Conservation (phyloP, 2,113 vertebrate species). For the Prunella fulvescens region DNA sequence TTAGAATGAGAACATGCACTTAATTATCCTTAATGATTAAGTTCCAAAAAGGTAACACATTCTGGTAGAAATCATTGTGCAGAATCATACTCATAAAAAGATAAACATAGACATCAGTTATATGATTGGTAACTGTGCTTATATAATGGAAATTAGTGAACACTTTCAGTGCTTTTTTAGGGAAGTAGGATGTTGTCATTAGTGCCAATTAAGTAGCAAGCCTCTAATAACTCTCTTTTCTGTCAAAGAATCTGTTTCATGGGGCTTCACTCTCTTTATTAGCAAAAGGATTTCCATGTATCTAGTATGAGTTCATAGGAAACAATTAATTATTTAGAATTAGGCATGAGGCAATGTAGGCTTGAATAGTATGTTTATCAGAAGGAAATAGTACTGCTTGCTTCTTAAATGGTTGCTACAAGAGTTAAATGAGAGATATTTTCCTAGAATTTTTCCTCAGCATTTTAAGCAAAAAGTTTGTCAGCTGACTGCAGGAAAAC, state of each 20-base stretch:
- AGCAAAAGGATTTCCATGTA: not conserved
- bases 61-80: not conserved
- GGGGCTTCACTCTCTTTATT: not conserved
- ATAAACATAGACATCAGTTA: not conserved
- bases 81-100: not conserved
- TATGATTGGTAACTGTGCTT: not conserved
- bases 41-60: not conserved
- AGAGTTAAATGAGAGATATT: not conserved
- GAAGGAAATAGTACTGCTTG: not conserved
- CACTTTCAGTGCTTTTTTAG: not conserved
- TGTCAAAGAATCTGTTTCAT: not conserved
- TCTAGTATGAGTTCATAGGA: not conserved
- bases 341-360: not conserved
- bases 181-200: not conserved
- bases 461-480: not conserved
- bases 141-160: not conserved
- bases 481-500: not conserved
- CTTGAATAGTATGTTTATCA: not conserved
- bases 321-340: not conserved
- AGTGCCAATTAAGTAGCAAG: not conserved
- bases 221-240: not conserved
- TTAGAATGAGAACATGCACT: not conserved
- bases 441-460: not conserved
- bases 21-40: not conserved
- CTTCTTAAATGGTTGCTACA: not conserved